Percentiles rank a stretch among this genome's conserved stretches.
Conservation (phyloP, 2,113 vertebrate genomes). For the Otocyon megalotis region DNA sequence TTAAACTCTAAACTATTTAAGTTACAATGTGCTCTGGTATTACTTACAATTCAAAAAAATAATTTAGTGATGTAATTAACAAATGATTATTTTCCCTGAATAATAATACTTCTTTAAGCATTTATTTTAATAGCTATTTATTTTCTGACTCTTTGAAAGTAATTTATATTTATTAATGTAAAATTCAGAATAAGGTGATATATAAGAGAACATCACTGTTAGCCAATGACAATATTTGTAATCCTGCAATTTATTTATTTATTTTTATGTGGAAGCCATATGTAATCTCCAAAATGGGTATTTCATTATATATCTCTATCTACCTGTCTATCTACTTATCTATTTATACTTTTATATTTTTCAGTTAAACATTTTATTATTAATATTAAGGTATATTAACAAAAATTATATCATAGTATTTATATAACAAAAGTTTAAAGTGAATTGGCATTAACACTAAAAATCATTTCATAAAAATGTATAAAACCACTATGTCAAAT, state of each 20-base stretch:
- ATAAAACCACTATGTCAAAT: background rate
- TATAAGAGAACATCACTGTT: background rate
- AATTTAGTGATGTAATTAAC: slow-evolving; percentile 4
- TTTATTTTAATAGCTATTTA: background rate
- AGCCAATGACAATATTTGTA: background rate
- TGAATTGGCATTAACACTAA: background rate
- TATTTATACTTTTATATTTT: background rate
- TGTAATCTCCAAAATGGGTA: background rate
- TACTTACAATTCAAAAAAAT: background rate
- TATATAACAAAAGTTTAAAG: background rate
- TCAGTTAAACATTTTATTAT: background rate
- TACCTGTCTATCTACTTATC: background rate
- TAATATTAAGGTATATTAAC: background rate
- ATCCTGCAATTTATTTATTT: background rate
- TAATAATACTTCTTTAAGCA: background rate
- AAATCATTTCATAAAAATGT: background rate
- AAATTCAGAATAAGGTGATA: background rate
- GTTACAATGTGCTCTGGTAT: background rate
- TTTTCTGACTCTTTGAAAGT: background rate
- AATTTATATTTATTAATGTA: background rate
- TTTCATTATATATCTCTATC: background rate
- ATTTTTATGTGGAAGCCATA: background rate
- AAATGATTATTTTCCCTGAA: background rate
- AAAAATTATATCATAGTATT: background rate
- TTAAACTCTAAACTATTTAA: background rate